Percentiles rank a stretch among this genome's conserved stretches.
Conservation (phyloP, 2,888 invertebrate genomes). For the Synanthedon formicaeformis region DNA sequence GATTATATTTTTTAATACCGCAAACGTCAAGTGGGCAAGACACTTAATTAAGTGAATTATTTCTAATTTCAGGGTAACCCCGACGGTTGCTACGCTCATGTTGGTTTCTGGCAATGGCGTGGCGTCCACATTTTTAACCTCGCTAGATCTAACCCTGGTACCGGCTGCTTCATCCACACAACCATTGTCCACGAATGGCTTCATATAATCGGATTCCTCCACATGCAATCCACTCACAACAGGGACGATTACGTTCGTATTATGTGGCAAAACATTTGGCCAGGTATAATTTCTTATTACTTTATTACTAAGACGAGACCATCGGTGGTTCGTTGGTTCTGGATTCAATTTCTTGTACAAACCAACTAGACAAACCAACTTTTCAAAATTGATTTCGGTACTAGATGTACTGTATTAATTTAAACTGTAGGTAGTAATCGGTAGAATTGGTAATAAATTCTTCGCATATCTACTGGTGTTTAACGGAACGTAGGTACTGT, state of each 20-base stretch:
- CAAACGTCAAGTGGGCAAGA: no score
- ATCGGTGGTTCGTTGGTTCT: no score
- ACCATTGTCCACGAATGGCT: conserved; percentile 77
- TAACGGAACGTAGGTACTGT: no score
- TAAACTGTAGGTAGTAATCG: no score
- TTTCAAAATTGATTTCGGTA: no score
- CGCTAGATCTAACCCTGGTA: conserved; percentile 20
- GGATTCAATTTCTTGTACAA: no score
- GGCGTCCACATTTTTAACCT: conserved; percentile 54
- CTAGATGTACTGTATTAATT: no score
- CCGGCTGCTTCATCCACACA: conserved; percentile 63
- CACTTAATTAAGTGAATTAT: no score
- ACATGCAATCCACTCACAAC: conserved; percentile 38
- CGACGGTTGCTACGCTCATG: conserved; percentile 32
- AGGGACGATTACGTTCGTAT: conserved; percentile 68
- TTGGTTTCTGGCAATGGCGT: conserved; percentile 26
- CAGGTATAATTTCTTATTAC: conserved; percentile 35
- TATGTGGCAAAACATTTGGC: conserved; percentile 74
- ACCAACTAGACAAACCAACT: no score
- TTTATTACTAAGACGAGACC: background rate
- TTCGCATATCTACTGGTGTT: no score
- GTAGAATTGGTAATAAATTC: no score
- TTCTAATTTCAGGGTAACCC: conserved; percentile 18
- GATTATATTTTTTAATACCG: background rate
- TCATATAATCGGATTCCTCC: conserved; percentile 34